Percentiles rank a stretch among this genome's conserved stretches.
phyloP scores from a whole-genome alignment of 53 echinoderm and acorn worm genomes.

The Crossaster papposus region DNA sequence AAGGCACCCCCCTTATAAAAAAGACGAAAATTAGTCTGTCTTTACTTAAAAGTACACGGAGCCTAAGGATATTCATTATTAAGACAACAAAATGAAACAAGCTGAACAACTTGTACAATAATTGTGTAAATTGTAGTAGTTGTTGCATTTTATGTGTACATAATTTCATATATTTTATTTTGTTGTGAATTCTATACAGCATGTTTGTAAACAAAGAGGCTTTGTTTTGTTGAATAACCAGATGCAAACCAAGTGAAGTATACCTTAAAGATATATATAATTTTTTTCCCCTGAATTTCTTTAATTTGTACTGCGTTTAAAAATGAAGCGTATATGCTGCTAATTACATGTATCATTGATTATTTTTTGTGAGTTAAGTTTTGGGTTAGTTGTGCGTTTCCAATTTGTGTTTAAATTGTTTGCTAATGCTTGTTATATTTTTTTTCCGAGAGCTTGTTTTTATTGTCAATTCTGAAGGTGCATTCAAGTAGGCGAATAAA shows the following conservation, averaged over 20 bases:
- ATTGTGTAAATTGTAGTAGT: too few relatives aligned
- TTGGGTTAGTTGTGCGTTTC: neutral
- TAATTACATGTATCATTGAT: neutral
- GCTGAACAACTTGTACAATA: too few relatives aligned
- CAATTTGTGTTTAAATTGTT: neutral
- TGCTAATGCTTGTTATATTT: neutral
- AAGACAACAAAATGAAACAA: too few relatives aligned
- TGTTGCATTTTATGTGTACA: neutral
- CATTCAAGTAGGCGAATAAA: too few relatives aligned
- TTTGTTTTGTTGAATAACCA: constrained; percentile 28
- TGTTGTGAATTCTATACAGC: neutral
- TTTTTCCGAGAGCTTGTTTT: too few relatives aligned
- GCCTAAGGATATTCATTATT: too few relatives aligned
- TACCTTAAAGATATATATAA: neutral
- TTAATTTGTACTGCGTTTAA: neutral
- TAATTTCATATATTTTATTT: constrained; percentile 24
- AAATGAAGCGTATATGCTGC: neutral
- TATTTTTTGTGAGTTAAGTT: neutral
- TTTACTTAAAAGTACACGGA: too few relatives aligned
- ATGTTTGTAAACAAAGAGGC: constrained; percentile 42
- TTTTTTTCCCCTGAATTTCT: neutral
- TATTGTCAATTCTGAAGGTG: too few relatives aligned
- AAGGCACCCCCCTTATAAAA: too few relatives aligned
- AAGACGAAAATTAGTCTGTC: too few relatives aligned
- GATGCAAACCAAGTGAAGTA: constrained; percentile 7